Evolutionary conservation across 35 echinoderm and acorn worm species (phyloP), one percentile per base, ranked within the genome.

Genomic region (Nesometra sesokonis): DNA sequence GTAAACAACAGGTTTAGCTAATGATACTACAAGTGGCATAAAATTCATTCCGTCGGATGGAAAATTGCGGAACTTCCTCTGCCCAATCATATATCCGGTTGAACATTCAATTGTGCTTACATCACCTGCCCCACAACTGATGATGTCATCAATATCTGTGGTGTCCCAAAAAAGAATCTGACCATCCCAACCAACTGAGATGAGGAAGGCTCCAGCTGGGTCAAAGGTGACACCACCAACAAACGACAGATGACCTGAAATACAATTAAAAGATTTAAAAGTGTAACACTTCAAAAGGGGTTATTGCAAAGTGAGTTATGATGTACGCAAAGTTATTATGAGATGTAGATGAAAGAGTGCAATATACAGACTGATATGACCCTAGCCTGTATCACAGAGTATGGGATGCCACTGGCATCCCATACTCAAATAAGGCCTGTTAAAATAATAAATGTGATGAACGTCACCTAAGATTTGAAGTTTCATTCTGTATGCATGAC

Each of bases 181-280:
- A 0, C 92, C 88, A 40, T 93, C 92, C 92, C 92, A 93, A 23
- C 92, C 92, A 17, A 86, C 52, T 3, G 92, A 93, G 80, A 93
- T 35, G 0, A 93, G 77, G 77, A 87, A 90, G 32, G 32, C 37
- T 5, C 88, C 88, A 36, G n/a, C 57, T 32, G 88, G 92, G 85
- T 90, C 88, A 90, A 93, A 93, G 67, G 84, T 90, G 31, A 93
- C 67, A 67, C 57, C 86, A 46, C 84, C 77, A 21, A 93, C 92
- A 88, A 93, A 93, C 32, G 92, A 93, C 37, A 86, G 82, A 85
- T 93, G 92, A 83, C 92, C 92, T 93, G 80, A 31, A 47, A 36
- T 36, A 1, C 35, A 35, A 37, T 79, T 34, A 84, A 31, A 31
- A 87, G 37, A 19, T 17, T 32, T 13, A 77, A n/a, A n/a, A n/a